These are phyloP conservation scores for Nibea coibor DNA, from an alignment of 2,113 vertebrate genomes.

Conservation along the genomic window DNA sequence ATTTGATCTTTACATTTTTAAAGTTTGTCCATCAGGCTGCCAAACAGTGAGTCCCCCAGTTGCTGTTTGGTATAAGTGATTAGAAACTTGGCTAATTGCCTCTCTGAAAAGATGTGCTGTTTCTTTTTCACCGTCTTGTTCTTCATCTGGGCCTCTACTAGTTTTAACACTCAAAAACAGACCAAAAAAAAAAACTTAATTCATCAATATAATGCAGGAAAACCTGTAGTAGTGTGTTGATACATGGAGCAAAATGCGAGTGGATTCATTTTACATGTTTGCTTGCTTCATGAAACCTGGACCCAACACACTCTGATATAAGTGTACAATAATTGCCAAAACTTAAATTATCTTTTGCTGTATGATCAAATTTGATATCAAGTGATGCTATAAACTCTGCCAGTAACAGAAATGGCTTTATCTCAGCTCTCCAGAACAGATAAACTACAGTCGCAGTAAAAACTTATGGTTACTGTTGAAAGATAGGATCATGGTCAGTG, in stretches of 20 bases:
- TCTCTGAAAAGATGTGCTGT: conserved; percentile 66
- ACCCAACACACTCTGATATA: too few species aligned
- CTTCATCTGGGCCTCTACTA: conserved; percentile 18
- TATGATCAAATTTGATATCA: neutral
- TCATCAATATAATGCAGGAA: conserved; percentile 15
- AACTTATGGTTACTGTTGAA: neutral
- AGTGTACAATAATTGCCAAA: too few species aligned
- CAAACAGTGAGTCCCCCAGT: conserved; percentile 67
- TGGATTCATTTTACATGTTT: neutral
- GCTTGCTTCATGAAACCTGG: neutral
- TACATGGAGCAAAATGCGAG: neutral
- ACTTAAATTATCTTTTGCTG: neutral
- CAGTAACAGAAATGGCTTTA: neutral
- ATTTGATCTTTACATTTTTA: conserved; percentile 80
- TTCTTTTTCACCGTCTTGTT: conserved; percentile 38
- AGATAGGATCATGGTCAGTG: neutral
- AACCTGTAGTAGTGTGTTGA: neutral
- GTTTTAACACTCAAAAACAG: conserved; percentile 30
- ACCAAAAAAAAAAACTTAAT: conserved; percentile 32
- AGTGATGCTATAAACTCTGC: neutral
- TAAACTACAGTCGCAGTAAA: neutral
- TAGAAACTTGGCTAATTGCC: conserved; percentile 77
- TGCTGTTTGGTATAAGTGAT: conserved; percentile 65
- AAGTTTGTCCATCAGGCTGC: conserved; percentile 77
- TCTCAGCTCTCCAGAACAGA: neutral